Percentiles rank a stretch among this genome's conserved stretches.
phyloP scores from a whole-genome alignment of 1,140 invertebrate genomes.

The Drosophila nannoptera region DNA sequence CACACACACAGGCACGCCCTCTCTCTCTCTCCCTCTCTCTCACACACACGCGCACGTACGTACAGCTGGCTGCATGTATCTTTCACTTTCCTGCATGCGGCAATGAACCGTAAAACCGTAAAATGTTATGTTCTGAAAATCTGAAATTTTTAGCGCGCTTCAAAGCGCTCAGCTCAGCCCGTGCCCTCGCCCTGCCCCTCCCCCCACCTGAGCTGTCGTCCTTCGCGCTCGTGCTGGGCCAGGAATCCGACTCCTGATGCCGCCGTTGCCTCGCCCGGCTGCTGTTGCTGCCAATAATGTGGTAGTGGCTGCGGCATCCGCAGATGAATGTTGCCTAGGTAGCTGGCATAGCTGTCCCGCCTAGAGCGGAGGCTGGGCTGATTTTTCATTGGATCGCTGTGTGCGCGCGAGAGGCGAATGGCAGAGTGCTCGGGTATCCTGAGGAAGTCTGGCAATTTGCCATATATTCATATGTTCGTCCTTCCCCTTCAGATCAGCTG shows the following conservation, averaged over 20 bases:
- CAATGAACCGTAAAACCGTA: slow-evolving; percentile 76
- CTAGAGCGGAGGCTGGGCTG: not conserved
- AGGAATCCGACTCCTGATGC: slow-evolving; percentile 11
- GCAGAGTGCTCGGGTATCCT: too few species aligned
- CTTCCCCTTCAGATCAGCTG: too few species aligned
- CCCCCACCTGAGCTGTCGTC: not conserved
- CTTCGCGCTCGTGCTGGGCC: too few species aligned
- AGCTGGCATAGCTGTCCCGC: not conserved
- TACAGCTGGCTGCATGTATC: slow-evolving; percentile 46
- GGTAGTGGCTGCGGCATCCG: slow-evolving; percentile 13
- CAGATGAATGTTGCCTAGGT: slow-evolving; percentile 23
- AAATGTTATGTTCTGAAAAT: slow-evolving; percentile 77
- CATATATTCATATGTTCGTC: too few species aligned
- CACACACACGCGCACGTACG: slow-evolving; percentile 8
- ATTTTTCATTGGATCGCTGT: not conserved
- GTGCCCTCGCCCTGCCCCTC: not conserved
- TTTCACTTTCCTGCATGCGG: slow-evolving; percentile 75
- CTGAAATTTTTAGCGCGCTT: slow-evolving; percentile 72
- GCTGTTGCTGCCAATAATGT: slow-evolving; percentile 49
- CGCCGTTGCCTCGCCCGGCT: slow-evolving; percentile 2
- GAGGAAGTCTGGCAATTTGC: too few species aligned
- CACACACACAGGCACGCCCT: slow-evolving; percentile 10
- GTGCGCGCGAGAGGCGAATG: too few species aligned
- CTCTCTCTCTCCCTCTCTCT: too few species aligned
- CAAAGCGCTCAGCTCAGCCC: slow-evolving; percentile 48